A percentile compares a stretch with the other conserved stretches of the same genome.
Conservation (phyloP, 1,140 invertebrate genomes). For the Monomorium pharaonis region DNA sequence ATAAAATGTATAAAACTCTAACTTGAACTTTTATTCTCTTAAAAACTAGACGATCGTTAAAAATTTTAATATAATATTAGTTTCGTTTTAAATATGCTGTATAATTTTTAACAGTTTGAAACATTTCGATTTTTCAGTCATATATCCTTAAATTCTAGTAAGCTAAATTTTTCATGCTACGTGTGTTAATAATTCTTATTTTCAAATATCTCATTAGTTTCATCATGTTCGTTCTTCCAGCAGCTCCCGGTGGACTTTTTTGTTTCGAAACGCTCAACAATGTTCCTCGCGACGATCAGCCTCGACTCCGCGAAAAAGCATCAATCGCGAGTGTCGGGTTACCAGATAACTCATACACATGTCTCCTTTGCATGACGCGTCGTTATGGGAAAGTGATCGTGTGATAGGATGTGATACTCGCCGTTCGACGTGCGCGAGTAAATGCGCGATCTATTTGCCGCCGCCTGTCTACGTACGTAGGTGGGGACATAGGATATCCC, state of each 20-base stretch:
- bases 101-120: too few species aligned
- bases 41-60: too few species aligned
- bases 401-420: constrained; percentile 8
- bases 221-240: neutral
- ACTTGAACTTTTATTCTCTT: too few species aligned
- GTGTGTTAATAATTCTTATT: neutral
- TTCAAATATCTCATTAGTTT: neutral
- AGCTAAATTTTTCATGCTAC: neutral
- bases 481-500: constrained; percentile 4
- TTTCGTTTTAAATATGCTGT: too few species aligned
- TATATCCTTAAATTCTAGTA: neutral
- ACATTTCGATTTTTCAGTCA: too few species aligned
- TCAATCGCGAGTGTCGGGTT: constrained; percentile 1
- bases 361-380: neutral
- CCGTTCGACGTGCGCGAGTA: neutral
- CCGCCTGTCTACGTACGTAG: constrained; percentile 25
- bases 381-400: constrained; percentile 8
- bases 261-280: neutral
- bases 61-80: too few species aligned
- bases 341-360: constrained; percentile 4
- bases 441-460: constrained; percentile 61
- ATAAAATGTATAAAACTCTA: too few species aligned
- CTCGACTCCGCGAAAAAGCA: neutral
- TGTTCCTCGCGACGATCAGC: neutral
- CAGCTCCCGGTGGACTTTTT: neutral